Conservation (phyloP, 1,140 invertebrate species). For the Nomia melanderi region DNA sequence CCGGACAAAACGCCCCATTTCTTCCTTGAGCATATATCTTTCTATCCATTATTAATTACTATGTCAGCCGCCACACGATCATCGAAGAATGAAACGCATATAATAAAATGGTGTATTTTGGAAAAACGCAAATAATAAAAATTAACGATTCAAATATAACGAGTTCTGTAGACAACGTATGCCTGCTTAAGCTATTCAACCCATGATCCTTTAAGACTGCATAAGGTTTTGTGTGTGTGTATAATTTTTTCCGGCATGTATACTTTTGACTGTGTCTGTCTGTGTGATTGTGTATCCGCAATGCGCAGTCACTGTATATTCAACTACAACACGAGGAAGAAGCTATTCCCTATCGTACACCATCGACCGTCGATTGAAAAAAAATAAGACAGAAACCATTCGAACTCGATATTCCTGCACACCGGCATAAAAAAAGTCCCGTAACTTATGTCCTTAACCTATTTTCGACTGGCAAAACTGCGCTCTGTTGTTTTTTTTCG, state of each 20-base stretch:
- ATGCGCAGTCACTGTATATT: conserved; percentile 13
- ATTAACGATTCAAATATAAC: conserved; percentile 4
- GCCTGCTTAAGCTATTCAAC: conserved; percentile 38
- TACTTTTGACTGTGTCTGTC: too few relatives aligned
- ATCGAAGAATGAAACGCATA: too few relatives aligned
- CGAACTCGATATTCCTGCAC: conserved; percentile 45
- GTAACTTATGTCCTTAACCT: conserved; percentile 60
- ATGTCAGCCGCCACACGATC: too few relatives aligned
- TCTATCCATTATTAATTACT: too few relatives aligned
- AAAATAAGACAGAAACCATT: too few relatives aligned
- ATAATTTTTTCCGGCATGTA: background rate
- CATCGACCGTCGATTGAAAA: conserved; percentile 34
- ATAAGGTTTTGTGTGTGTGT: background rate
- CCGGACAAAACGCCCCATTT: too few relatives aligned
- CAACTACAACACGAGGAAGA: conserved; percentile 27
- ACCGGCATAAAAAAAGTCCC: conserved; percentile 63
- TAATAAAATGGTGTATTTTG: too few relatives aligned
- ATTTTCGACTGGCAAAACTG: conserved; percentile 46
- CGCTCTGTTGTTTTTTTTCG: conserved; percentile 16
- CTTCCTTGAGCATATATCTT: too few relatives aligned
- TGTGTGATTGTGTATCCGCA: background rate
- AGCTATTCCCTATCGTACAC: conserved; percentile 33
- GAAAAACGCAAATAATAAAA: background rate
- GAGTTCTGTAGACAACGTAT: conserved; percentile 37
- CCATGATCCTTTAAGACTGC: conserved; percentile 16